These are phyloP conservation scores for Chamaetylas fuelleborni DNA, from an alignment of 2,113 vertebrate genomes.

Conservation along the genomic window DNA sequence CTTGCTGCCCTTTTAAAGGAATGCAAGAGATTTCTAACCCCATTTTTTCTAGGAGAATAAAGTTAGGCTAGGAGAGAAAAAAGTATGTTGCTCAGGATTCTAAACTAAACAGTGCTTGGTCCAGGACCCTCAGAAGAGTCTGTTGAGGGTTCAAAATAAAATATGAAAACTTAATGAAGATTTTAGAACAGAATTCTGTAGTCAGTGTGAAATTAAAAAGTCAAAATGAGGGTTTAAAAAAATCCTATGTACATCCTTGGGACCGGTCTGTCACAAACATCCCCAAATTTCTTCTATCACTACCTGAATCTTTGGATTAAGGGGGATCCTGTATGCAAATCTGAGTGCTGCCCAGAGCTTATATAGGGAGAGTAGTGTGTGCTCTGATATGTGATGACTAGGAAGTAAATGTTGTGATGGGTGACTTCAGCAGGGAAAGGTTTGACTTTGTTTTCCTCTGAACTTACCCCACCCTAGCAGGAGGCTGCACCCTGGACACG, in stretches of 20 bases:
- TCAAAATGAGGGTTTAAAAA: neutral
- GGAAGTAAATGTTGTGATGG: neutral
- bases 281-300: neutral
- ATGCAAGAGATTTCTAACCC: neutral
- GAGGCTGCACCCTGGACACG: neutral
- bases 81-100: neutral
- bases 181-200: neutral
- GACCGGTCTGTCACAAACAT: neutral
- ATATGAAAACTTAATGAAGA: neutral
- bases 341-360: neutral
- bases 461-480: neutral
- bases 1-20: neutral
- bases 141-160: neutral
- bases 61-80: neutral
- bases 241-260: neutral
- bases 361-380: accelerated
- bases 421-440: neutral
- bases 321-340: neutral
- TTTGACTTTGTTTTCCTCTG: neutral
- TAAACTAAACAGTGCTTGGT: neutral
- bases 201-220: neutral
- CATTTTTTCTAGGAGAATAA: neutral
- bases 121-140: neutral
- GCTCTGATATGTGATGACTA: neutral
- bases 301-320: neutral